Conservation (phyloP, 2,113 vertebrate genomes). For the Arizona elegans region DNA sequence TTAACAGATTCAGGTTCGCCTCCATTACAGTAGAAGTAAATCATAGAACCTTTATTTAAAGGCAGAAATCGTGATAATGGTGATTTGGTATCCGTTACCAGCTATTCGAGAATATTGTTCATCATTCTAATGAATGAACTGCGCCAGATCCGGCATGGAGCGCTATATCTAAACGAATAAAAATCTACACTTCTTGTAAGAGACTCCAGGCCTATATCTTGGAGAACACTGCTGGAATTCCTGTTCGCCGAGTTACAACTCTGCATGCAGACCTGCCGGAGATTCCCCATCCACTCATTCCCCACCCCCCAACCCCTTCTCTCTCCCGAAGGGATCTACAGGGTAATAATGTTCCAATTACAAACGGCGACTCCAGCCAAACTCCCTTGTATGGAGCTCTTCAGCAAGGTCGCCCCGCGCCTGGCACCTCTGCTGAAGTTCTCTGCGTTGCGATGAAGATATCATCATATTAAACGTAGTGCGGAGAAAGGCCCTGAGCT, state of each 20-base stretch:
- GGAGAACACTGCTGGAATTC: background rate
- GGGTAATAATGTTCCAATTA: slow-evolving; percentile 14
- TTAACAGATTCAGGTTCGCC: too few species aligned
- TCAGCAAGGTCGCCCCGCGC: background rate
- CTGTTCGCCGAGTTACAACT: background rate
- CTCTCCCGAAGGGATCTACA: background rate
- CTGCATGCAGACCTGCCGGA: background rate
- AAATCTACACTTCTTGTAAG: background rate
- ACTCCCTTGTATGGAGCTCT: background rate
- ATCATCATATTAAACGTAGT: background rate
- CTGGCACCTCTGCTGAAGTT: background rate
- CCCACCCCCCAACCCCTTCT: background rate
- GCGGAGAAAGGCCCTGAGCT: background rate
- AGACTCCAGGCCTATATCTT: background rate
- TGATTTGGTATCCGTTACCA: background rate
- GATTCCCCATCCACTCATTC: background rate
- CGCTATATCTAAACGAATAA: background rate
- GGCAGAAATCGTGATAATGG: background rate
- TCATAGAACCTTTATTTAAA: background rate
- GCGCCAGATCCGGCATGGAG: background rate
- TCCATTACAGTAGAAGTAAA: background rate
- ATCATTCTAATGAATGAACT: background rate
- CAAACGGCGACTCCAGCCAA: background rate
- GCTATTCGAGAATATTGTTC: background rate
- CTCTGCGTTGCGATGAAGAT: background rate